Conservation (phyloP, 2,113 vertebrate genomes). For the Penelope pileata region DNA sequence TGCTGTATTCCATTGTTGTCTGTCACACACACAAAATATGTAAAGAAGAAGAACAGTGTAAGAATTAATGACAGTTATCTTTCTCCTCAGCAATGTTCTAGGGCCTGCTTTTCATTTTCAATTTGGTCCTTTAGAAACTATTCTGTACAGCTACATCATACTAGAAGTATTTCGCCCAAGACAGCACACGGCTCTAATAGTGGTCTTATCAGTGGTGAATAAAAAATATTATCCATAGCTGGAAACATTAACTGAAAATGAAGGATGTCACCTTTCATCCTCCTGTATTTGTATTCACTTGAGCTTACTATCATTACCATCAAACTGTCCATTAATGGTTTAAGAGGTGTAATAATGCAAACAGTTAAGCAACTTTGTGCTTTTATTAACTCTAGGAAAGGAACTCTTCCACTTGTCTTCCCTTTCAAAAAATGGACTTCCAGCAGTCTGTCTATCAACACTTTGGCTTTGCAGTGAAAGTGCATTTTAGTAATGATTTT, state of each 20-base stretch:
- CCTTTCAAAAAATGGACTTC: neutral
- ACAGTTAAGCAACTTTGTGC: neutral
- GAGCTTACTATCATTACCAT: neutral
- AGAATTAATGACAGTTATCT: neutral
- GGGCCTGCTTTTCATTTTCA: neutral
- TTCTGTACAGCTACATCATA: neutral
- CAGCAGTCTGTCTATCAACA: neutral
- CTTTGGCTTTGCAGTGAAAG: neutral
- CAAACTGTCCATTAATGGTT: neutral
- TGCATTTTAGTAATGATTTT: neutral
- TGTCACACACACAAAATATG: neutral
- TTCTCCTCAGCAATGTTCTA: neutral
- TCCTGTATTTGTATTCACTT: neutral
- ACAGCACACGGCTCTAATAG: neutral
- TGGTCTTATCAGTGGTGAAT: neutral
- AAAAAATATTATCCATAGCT: neutral
- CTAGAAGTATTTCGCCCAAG: neutral
- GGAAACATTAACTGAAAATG: neutral
- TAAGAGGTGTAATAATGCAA: neutral
- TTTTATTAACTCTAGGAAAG: neutral
- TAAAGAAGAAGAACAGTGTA: neutral
- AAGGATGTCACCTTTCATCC: neutral
- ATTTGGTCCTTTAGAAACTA: neutral
- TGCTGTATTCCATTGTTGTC: neutral
- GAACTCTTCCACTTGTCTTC: neutral